phyloP scores from a whole-genome alignment of 2,888 invertebrate species.

The Ennomos erosarius region DNA sequence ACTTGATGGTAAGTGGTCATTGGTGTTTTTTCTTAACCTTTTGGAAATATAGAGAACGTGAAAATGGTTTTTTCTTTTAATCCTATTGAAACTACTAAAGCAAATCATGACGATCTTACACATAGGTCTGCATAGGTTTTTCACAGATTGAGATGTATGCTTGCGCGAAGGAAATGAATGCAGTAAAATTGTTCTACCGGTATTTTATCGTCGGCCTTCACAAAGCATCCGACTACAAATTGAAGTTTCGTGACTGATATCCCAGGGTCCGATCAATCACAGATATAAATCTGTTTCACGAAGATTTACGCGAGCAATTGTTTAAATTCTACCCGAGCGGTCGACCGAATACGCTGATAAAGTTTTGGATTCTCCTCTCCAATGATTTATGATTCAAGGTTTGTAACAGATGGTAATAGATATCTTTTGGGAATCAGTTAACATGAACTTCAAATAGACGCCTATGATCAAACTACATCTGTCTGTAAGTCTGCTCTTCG shows the following conservation, averaged over 20 bases:
- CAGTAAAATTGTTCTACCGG: background rate
- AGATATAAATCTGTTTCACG: constrained; percentile 31
- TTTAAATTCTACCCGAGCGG: constrained; percentile 28
- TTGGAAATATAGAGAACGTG: too few relatives aligned
- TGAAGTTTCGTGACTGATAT: constrained; percentile 25
- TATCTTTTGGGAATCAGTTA: background rate
- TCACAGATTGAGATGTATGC: too few relatives aligned
- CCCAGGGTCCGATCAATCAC: constrained; percentile 28
- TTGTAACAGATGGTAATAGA: constrained; percentile 10
- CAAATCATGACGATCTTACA: too few relatives aligned
- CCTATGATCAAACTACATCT: too few relatives aligned
- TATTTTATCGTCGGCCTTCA: constrained; percentile 1
- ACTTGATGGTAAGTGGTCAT: too few relatives aligned
- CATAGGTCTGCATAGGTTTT: too few relatives aligned
- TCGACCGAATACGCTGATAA: constrained; percentile 19
- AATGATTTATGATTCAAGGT: constrained; percentile 19
- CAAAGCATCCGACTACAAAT: constrained; percentile 7
- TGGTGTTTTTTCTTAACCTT: too few relatives aligned
- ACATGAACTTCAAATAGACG: background rate
- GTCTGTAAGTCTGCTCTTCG: too few relatives aligned
- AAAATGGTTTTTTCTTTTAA: too few relatives aligned
- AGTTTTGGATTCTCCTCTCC: constrained; percentile 13
- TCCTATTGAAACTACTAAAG: too few relatives aligned
- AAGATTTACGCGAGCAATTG: constrained; percentile 32
- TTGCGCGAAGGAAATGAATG: too few relatives aligned